These are phyloP conservation scores for Tachyglossus aculeatus DNA, from an alignment of 2,797 vertebrate genomes.

Conservation along the genomic window DNA sequence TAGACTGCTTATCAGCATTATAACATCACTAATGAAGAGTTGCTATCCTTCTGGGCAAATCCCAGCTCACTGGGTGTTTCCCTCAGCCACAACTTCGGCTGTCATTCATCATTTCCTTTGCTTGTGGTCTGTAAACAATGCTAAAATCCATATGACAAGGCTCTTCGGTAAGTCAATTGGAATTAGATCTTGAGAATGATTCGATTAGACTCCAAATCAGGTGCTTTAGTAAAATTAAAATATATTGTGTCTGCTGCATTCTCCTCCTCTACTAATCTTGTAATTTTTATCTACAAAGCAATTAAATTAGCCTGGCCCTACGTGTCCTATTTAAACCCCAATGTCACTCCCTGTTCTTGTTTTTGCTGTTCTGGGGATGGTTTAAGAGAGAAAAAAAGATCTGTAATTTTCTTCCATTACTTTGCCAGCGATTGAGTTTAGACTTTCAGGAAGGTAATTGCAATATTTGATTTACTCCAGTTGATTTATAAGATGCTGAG, in stretches of 20 bases:
- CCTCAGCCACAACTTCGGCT: too few relatives aligned
- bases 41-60: too few relatives aligned
- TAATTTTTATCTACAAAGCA: background rate
- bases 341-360: background rate
- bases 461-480: constrained; percentile 7
- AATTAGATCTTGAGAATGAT: background rate
- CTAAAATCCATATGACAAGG: too few relatives aligned
- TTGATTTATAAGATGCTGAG: constrained; percentile 28
- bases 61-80: too few relatives aligned
- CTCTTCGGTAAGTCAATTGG: background rate
- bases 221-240: background rate
- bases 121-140: too few relatives aligned
- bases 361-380: background rate
- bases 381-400: background rate
- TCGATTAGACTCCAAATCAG: background rate
- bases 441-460: constrained; percentile 12
- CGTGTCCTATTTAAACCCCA: background rate
- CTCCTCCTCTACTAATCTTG: background rate
- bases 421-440: background rate
- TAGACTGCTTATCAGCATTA: too few relatives aligned
- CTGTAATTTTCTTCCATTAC: background rate
- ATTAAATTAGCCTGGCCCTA: background rate
- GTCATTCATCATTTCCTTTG: too few relatives aligned
- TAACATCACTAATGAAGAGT: too few relatives aligned
- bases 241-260: background rate